phyloP scores from a whole-genome alignment of 2,888 invertebrate genomes.

The Chrysolina americana region DNA sequence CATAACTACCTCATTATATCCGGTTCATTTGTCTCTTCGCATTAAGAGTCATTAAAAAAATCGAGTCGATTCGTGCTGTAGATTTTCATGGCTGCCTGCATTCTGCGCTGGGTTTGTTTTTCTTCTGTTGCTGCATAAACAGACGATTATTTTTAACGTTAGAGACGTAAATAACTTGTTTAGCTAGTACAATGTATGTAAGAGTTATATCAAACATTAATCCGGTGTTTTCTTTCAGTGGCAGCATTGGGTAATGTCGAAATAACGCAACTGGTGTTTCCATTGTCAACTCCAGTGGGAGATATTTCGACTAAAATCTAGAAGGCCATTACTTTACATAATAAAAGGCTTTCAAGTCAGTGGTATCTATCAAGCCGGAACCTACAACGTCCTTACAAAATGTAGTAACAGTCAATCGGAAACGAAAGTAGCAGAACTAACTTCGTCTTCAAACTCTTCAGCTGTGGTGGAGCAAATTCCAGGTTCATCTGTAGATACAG shows the following conservation, averaged over 20 bases:
- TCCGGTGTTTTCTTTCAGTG: not conserved
- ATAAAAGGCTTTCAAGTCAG: no score
- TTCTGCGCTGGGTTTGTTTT: not conserved
- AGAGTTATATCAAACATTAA: not conserved
- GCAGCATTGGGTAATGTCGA: not conserved
- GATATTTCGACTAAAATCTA: no score
- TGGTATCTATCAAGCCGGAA: no score
- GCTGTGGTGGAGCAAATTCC: no score
- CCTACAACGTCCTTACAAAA: no score
- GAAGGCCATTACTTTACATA: no score
- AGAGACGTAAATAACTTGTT: slow-evolving; percentile 3
- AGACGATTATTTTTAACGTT: slow-evolving; percentile 14
- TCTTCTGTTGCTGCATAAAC: not conserved
- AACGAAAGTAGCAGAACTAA: no score
- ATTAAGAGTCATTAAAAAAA: not conserved
- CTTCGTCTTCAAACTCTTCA: no score
- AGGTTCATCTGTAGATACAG: no score
- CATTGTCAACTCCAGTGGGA: no score
- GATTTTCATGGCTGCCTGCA: not conserved
- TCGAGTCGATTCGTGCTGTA: not conserved
- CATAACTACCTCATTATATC: not conserved
- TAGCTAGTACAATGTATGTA: not conserved
- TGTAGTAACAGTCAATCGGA: no score
- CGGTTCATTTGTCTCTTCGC: not conserved
- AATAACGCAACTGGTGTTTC: slow-evolving; percentile 39